Conservation (phyloP, 2,888 invertebrate species). For the Yponomeuta evonymella region DNA sequence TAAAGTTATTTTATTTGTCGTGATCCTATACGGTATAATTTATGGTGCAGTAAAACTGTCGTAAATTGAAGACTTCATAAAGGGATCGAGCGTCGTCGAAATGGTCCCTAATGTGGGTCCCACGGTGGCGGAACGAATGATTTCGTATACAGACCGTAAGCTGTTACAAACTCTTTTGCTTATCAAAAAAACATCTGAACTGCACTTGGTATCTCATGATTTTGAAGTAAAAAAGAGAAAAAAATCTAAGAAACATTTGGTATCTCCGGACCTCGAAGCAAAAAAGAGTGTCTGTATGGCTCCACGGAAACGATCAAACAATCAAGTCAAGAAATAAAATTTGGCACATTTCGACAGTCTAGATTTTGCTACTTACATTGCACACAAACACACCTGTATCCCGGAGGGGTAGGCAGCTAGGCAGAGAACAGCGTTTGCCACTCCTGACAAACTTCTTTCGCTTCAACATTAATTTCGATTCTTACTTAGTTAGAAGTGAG, state of each 20-base stretch:
- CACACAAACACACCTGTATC: no score
- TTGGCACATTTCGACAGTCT: no score
- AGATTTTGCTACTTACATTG: no score
- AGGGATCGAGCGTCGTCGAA: conserved; percentile 51
- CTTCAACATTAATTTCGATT: no score
- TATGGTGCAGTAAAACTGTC: conserved; percentile 67
- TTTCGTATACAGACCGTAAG: conserved; percentile 20
- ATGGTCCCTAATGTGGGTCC: conserved; percentile 53
- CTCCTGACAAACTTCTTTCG: no score
- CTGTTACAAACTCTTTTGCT: not conserved
- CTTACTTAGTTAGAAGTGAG: no score
- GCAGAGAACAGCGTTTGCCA: no score
- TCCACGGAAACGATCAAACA: no score
- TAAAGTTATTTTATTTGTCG: conserved; percentile 67
- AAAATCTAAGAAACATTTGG: not conserved
- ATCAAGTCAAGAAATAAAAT: no score
- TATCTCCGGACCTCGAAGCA: not conserved
- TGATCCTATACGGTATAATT: conserved; percentile 57
- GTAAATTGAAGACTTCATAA: conserved; percentile 67
- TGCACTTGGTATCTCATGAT: not conserved
- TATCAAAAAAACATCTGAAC: not conserved
- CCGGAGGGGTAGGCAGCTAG: no score
- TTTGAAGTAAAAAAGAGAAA: no score
- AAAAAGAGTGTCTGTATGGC: no score
- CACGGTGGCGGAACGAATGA: conserved; percentile 52